Conservation (phyloP, 2,888 invertebrate genomes). For the Lithophane socia region DNA sequence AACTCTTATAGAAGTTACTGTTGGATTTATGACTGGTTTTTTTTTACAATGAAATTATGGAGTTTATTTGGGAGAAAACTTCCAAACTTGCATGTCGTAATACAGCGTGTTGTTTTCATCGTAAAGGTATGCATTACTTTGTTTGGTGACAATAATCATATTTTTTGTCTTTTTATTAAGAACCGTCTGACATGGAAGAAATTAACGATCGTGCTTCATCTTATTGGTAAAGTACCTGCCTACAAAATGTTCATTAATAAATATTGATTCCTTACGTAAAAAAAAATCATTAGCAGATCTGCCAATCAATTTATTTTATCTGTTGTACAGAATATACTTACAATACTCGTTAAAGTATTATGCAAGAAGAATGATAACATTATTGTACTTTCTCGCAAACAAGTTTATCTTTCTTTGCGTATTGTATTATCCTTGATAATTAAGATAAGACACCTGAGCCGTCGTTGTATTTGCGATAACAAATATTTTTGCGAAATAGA, state of each 20-base stretch:
- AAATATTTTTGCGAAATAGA: constrained; percentile 44
- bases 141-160: constrained; percentile 8
- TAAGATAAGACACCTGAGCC: constrained; percentile 63
- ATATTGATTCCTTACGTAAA: background rate
- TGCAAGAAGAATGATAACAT: constrained; percentile 41
- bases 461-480: constrained; percentile 61
- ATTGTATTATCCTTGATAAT: constrained; percentile 66
- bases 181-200: too few relatives aligned
- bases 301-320: constrained; percentile 19
- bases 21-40: background rate
- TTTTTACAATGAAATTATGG: background rate
- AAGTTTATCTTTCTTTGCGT: constrained; percentile 61
- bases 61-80: constrained; percentile 2
- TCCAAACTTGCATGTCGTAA: constrained; percentile 21
- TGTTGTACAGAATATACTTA: background rate
- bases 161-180: background rate
- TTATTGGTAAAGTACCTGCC: background rate
- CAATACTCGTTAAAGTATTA: constrained; percentile 16
- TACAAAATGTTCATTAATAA: background rate
- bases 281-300: background rate
- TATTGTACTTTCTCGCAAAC: constrained; percentile 61
- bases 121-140: constrained; percentile 1
- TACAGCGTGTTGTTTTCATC: too few relatives aligned
- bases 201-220: background rate
- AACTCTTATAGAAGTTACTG: constrained; percentile 1